Base-by-base conservation (phyloP, 2,113 vertebrate species). In the Seriola dumerili region DNA sequence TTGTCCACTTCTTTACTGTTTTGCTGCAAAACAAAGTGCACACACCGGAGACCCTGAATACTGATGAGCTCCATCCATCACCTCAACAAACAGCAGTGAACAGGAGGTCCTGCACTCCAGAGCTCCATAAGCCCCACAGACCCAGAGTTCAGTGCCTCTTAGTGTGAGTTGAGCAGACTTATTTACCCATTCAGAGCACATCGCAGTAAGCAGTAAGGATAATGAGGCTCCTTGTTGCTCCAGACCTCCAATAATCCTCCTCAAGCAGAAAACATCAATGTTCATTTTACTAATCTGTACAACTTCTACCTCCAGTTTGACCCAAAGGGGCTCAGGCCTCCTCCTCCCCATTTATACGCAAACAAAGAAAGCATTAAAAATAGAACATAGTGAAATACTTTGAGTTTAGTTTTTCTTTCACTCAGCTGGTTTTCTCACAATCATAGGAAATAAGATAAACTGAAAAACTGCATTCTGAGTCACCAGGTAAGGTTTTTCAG, bases 11-110 rank as follows among this genome's bases (percentile, higher is more conserved):
- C 72, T 65, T 65, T 70, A 61, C 52, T 23, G 42, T 75, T 69
- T 32, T n/a, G 19, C 36, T 78, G 84, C 86, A 90, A 74, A 81
- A 65, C 66, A 84, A 88, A 88, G 65, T 36, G 64, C 34, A 70
- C 63, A 61, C 42, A 63, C 58, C 0, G 70, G 61, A 83, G 78
- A 90, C 81, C 85, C 69, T 91, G 90, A 91, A 90, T 89, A 85
- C 82, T 11, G 82, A 93, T 87, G 84, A 90, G 82, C 90, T 81
- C 90, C 88, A 92, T 92, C 92, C 88, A 92, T 93, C 90, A 88
- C 66, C 63, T 58, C 62, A 34, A 78, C 78, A 84, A 82, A 83
- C 85, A 67, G 86, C 80, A 44, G 83, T 0, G 46, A 81, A 68
- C 91, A 72, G 74, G 73, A 83, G 90, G 85, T 83, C 65, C 38